Percentiles rank a stretch among this genome's conserved stretches.
phyloP scores from a whole-genome alignment of 2,797 vertebrate genomes.

The Balearica regulorum region DNA sequence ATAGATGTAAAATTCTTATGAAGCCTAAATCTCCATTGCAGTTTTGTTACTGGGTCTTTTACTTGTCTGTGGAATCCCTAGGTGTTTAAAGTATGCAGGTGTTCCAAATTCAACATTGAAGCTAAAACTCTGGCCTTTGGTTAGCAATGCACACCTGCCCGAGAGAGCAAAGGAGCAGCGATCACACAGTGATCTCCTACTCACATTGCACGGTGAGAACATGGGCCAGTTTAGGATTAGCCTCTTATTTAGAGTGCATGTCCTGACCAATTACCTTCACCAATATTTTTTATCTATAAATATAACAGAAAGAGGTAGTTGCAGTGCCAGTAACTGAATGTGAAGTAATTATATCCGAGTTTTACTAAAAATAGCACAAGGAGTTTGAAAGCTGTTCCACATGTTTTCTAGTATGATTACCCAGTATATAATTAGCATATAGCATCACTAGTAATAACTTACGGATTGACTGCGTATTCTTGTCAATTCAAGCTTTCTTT shows the following conservation, averaged over 20 bases:
- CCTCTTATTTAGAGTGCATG: neutral
- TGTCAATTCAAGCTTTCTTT: neutral
- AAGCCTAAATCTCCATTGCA: neutral
- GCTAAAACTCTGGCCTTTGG: neutral
- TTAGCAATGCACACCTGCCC: fast-evolving
- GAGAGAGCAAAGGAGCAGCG: fast-evolving
- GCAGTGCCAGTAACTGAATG: neutral
- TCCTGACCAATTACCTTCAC: neutral
- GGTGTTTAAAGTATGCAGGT: too few relatives aligned
- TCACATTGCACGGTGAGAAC: neutral
- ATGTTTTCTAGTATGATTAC: neutral
- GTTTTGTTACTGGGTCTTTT: neutral
- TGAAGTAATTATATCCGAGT: neutral
- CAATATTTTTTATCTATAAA: neutral
- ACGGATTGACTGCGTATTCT: neutral
- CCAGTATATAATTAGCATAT: neutral
- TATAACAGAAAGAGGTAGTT: neutral
- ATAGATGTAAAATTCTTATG: neutral
- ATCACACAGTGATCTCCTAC: neutral
- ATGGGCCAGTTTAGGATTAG: neutral
- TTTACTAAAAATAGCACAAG: slow-evolving; percentile 18
- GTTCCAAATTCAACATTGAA: fast-evolving
- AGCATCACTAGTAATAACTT: neutral
- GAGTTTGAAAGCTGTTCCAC: neutral
- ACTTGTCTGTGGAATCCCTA: neutral